Base-by-base conservation (phyloP, 35 echinoderm and acorn worm genomes). In the Holothuria glaberrima region DNA sequence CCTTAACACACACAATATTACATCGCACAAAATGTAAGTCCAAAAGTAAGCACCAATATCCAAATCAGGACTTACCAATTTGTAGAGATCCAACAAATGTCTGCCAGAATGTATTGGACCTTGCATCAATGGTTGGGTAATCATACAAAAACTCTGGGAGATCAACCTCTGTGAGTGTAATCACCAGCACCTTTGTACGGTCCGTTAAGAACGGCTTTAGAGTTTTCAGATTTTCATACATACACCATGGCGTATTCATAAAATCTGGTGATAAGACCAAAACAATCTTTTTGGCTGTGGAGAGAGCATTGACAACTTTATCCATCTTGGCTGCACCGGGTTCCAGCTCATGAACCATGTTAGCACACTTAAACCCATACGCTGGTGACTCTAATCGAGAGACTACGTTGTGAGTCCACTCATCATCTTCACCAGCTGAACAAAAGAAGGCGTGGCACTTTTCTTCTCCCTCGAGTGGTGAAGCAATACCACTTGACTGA, bases 381-480 rank as follows among this genome's bases (percentile, higher is more conserved):
- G 93, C 91, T 20, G 97, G 80, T 22, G 97, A 89, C 79, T 95
- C 93, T 12, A 99, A 88, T 56, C 90, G 92, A 7, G 89, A 88
- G 54, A 95, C 86, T 9, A 99, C 91, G 50, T 95, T 95, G 10
- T 74, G 50, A 0, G 88, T 88, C 97, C 97, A 99, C n/a, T 95
- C 88, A 18, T 93, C 89, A 31, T 99, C 97, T 17, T 93, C 93
- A 36, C 83, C 85, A 12, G 88, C 80, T 25, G 86, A 95, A 69
- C 97, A 99, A 78, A 99, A 99, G 73, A 99, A 99, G 45, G 93
- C 97, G 60, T 99, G 97, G 27, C 97, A 92, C 1, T 89, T 91
- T 71, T 99, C 97, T 82, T 95, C 93, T 24, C 94, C 97, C 6
- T 94, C 88, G 7, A 99, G 85, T 1, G 67, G 60, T 20, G 97